Evolutionary conservation across 2,797 vertebrate genomes (phyloP).

Genomic region (Hephaestus fuliginosus): DNA sequence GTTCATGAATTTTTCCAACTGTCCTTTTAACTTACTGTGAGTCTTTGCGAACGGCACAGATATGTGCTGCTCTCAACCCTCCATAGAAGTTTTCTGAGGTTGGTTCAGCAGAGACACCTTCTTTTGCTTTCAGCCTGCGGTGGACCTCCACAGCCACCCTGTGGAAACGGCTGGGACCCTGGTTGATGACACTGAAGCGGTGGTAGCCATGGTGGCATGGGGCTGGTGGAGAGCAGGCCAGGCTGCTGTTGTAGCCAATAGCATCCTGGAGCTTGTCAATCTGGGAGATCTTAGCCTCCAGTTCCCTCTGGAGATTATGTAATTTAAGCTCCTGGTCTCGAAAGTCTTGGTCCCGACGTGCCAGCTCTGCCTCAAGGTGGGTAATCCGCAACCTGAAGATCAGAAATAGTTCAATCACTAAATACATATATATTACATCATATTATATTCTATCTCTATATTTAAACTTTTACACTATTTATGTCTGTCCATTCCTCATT

Average conservation of each 20-base stretch:
- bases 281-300: conserved; percentile 84
- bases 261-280: conserved; percentile 88
- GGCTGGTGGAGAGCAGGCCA: conserved; percentile 57
- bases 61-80: conserved; percentile 61
- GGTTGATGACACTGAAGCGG: conserved; percentile 85
- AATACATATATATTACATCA: background rate
- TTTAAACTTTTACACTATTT: too few species aligned
- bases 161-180: conserved; percentile 85
- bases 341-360: conserved; percentile 78
- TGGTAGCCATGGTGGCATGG: conserved; percentile 60
- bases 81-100: conserved; percentile 83
- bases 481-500: too few species aligned
- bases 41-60: conserved; percentile 79
- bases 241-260: conserved; percentile 80
- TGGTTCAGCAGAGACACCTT: conserved; percentile 89
- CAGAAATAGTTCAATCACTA: background rate
- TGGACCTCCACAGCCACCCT: conserved; percentile 86
- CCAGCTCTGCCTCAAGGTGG: conserved; percentile 83
- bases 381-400: conserved; percentile 72
- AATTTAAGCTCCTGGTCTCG: conserved; percentile 77
- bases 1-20: too few species aligned
- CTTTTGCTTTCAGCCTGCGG: conserved; percentile 86
- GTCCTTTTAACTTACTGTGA: conserved; percentile 77
- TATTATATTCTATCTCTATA: too few species aligned
- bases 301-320: conserved; percentile 80